Percentiles rank a stretch among this genome's conserved stretches.
Evolutionary conservation across 2,797 vertebrate genomes (phyloP).

Genomic region (Acanthurus tractus): DNA sequence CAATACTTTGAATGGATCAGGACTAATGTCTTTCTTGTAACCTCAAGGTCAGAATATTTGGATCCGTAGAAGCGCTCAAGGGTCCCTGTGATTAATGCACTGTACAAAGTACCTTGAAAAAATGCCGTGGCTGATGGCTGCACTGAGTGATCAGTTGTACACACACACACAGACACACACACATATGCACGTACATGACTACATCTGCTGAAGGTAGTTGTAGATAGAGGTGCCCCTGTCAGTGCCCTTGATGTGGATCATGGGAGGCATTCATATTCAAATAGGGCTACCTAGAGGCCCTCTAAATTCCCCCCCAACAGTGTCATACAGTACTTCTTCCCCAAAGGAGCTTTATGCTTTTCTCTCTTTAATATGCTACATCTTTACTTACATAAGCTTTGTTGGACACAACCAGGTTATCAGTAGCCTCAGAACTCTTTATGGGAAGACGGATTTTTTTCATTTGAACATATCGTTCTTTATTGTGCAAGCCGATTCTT

Average conservation of each 20-base stretch:
- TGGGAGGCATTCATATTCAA: slow-evolving; percentile 80
- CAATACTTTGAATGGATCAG: slow-evolving; percentile 86
- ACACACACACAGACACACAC: slow-evolving; percentile 40
- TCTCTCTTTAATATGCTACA: slow-evolving; percentile 55
- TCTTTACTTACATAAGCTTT: slow-evolving; percentile 70
- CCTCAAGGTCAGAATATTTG: slow-evolving; percentile 89
- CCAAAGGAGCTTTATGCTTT: slow-evolving; percentile 52
- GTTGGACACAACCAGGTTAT: slow-evolving; percentile 53
- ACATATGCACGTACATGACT: slow-evolving; percentile 32
- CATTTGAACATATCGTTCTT: neutral
- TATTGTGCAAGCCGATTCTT: too few species aligned
- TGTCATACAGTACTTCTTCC: slow-evolving; percentile 44
- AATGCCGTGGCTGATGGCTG: slow-evolving; percentile 82
- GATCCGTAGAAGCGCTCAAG: slow-evolving; percentile 85
- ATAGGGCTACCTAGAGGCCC: slow-evolving; percentile 70
- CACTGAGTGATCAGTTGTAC: slow-evolving; percentile 68
- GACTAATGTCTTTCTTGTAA: slow-evolving; percentile 90
- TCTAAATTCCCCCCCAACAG: slow-evolving; percentile 52
- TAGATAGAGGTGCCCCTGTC: slow-evolving; percentile 76
- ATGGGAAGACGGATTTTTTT: slow-evolving; percentile 49
- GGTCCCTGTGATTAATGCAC: slow-evolving; percentile 89
- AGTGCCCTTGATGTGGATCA: slow-evolving; percentile 83
- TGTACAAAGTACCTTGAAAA: slow-evolving; percentile 86
- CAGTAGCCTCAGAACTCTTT: slow-evolving; percentile 50
- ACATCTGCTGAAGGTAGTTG: slow-evolving; percentile 58